These are phyloP conservation scores for Cardiocondyla obscurior DNA, from an alignment of 1,140 invertebrate species.

Conservation along the genomic window DNA sequence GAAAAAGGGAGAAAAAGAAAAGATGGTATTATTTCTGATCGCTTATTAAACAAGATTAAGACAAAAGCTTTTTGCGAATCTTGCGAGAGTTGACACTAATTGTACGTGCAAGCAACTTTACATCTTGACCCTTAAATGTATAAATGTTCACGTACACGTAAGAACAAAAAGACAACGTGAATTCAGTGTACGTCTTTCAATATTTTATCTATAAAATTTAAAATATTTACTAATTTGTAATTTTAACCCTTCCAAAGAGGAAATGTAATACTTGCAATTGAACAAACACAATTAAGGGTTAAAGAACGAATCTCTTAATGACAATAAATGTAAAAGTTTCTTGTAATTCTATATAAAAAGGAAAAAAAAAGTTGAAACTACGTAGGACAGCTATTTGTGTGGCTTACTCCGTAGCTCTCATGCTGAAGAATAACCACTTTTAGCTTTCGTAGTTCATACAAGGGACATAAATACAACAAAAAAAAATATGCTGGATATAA, in stretches of 20 bases:
- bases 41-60: not conserved
- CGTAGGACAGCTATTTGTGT: conserved; percentile 48
- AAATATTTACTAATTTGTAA: conserved; percentile 4
- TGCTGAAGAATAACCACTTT: conserved; percentile 59
- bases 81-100: conserved; percentile 12
- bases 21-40: conserved; percentile 33
- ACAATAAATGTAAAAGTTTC: conserved; percentile 67
- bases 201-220: not conserved
- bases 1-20: not conserved
- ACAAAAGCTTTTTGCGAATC: conserved; percentile 16
- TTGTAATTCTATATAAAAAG: conserved; percentile 55
- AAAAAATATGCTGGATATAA: conserved; percentile 25
- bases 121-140: conserved; percentile 52
- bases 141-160: not conserved
- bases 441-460: conserved; percentile 56
- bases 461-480: conserved; percentile 49
- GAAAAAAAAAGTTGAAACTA: conserved; percentile 1
- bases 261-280: not conserved
- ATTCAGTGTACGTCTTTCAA: not conserved
- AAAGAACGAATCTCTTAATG: conserved; percentile 35
- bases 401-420: conserved; percentile 58
- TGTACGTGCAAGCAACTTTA: conserved; percentile 26
- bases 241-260: not conserved
- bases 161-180: not conserved
- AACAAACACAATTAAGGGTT: conserved; percentile 43